Evolutionary conservation across 2,113 vertebrate genomes (phyloP).

Genomic region (Galeopterus variegatus): DNA sequence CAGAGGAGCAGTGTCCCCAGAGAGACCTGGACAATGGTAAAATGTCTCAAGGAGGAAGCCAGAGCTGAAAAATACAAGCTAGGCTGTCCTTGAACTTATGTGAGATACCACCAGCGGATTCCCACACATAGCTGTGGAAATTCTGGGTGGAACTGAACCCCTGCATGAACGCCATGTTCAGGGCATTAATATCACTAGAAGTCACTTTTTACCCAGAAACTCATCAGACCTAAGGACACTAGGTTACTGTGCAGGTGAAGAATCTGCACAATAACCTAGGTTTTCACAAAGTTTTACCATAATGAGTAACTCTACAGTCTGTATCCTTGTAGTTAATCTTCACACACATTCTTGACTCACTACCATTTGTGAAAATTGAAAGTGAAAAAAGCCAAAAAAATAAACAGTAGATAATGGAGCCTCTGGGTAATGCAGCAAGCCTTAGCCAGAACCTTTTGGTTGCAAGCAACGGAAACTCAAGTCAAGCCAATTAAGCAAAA

Average conservation of each 20-base stretch:
- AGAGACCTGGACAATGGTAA: not conserved
- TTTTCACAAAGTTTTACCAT: not conserved
- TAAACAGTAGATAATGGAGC: not conserved
- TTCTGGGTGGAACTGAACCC: not conserved
- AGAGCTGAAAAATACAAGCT: not conserved
- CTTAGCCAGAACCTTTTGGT: not conserved
- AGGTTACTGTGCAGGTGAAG: not conserved
- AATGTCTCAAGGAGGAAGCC: not conserved
- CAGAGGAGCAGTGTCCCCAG: not conserved
- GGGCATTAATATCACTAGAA: not conserved
- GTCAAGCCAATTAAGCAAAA: constrained; percentile 3
- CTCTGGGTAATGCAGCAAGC: not conserved
- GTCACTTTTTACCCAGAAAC: not conserved
- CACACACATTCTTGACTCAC: not conserved
- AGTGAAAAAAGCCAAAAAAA: not conserved
- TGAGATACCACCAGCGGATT: not conserved
- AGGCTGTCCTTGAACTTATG: not conserved
- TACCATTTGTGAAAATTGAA: not conserved
- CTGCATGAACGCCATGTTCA: not conserved
- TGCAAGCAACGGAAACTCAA: not conserved
- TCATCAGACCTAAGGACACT: not conserved
- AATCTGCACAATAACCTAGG: too few species aligned
- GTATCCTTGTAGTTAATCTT: not conserved
- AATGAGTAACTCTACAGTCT: not conserved
- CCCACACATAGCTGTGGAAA: not conserved